phyloP scores from a whole-genome alignment of 2,113 vertebrate species.

The Myotis davidii region DNA sequence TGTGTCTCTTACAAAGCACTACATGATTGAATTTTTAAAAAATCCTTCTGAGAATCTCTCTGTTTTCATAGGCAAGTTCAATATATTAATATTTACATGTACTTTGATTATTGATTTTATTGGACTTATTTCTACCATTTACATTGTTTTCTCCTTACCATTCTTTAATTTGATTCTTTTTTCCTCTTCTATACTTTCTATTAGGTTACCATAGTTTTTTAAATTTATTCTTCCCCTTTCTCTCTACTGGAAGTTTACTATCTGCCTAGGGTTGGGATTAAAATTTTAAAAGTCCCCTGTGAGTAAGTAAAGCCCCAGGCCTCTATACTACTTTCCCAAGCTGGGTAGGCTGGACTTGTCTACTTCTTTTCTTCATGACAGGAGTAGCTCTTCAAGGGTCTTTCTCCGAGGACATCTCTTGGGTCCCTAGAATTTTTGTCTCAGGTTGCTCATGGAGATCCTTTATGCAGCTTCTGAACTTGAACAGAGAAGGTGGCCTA shows the following conservation, averaged over 20 bases:
- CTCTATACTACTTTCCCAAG: neutral
- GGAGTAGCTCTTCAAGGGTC: neutral
- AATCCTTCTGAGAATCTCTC: neutral
- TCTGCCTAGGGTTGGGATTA: neutral
- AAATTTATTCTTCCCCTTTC: neutral
- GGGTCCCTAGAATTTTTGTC: neutral
- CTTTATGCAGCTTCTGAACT: neutral
- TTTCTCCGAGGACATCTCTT: neutral
- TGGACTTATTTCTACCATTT: neutral
- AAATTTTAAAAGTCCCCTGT: neutral
- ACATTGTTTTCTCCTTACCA: slow-evolving; percentile 21
- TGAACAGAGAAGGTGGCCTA: neutral
- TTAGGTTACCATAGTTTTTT: neutral
- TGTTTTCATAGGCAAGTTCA: neutral
- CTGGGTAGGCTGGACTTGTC: neutral
- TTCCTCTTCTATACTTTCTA: neutral
- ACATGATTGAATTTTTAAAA: neutral
- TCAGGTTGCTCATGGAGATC: neutral
- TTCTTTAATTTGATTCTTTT: slow-evolving; percentile 33
- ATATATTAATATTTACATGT: slow-evolving; percentile 9
- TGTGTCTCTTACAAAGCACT: neutral
- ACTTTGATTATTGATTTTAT: slow-evolving; percentile 40
- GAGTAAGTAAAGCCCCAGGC: neutral
- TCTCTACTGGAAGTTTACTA: neutral
- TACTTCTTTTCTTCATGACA: neutral